Evolutionary conservation across 2,113 vertebrate species (phyloP).

Genomic region (Caretta caretta): DNA sequence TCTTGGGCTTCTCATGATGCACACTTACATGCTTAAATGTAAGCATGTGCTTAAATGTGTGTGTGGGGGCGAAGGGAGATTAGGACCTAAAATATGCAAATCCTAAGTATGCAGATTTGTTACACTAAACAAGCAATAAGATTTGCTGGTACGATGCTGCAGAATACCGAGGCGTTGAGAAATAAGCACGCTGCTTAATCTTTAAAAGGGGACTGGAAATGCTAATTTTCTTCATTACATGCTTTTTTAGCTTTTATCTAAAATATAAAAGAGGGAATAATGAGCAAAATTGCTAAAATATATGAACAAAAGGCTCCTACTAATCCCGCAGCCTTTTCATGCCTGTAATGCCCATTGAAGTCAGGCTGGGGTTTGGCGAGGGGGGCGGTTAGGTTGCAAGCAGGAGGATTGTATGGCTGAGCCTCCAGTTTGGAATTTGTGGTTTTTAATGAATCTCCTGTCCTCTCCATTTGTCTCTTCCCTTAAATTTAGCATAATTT

Average conservation of each 20-base stretch:
- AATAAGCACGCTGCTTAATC: neutral
- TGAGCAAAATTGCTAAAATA: neutral
- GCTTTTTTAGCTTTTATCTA: neutral
- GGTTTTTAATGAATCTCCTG: neutral
- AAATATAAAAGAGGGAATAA: neutral
- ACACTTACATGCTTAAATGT: neutral
- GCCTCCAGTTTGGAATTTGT: neutral
- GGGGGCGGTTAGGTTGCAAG: neutral
- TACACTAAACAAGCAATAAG: neutral
- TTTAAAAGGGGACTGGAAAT: neutral
- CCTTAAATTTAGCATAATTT: conserved; percentile 36
- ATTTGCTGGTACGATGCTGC: neutral
- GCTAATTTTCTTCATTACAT: neutral
- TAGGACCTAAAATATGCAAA: neutral
- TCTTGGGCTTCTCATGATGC: neutral
- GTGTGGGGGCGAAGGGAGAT: neutral
- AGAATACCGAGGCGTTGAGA: neutral
- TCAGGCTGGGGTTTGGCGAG: neutral
- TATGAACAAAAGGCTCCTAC: neutral
- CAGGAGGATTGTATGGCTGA: neutral
- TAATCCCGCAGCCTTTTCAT: neutral
- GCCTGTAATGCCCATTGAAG: neutral
- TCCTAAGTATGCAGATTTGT: neutral
- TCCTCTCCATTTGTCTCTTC: neutral
- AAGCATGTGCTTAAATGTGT: too few species aligned